Base-by-base conservation (phyloP, 2,113 vertebrate genomes). In the Brachyhypopomus gauderio region DNA sequence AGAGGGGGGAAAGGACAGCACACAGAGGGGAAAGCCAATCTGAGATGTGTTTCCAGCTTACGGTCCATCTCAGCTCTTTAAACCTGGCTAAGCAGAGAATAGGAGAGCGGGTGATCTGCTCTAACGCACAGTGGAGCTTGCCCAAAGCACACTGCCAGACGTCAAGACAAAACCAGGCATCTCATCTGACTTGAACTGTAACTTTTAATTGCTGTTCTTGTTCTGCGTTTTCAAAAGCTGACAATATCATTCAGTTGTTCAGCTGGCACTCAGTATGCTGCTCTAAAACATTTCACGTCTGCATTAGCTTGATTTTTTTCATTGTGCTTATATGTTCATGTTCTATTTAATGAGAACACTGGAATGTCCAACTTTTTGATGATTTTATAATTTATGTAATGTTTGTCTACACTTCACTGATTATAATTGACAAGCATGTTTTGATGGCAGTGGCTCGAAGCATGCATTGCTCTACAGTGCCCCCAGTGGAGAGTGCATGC, bases 21-120 rank as follows among this genome's bases (percentile, higher is more conserved):
- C 25, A 72, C 59, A 70, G 60, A 62, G 36, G 48, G 75, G 58
- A 78, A 84, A 84, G 76, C 27, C 67, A 74, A 76, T 14, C 19
- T 8, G 27, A 60, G 55, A 45, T 56, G 30, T 75, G 36, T 58
- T 62, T 27, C 45, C 22, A 55, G 80, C 70, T 87, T 83, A 72
- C 34, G 55, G 38, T 30, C 64, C 72, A 74, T 81, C 75, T 74
- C 38, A 30, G 38, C 45, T 34, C 69, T 36, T 77, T 27, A 66
- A 59, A 78, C 63, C 81, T 23, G 78, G 70, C 81, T 81, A 72
- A 86, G 38, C 58, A 52, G 30, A 77, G 30, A 48, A 45, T 17
- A 58, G 25, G 12, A 58, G 30, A 16, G 6, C 62, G 52, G n/a
- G 25, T 19, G 27, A 5, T 79, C 25, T 19, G 55, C 63, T 71